Evolutionary conservation across 1,140 invertebrate species (phyloP), one percentile per base, ranked within the genome.

Genomic region (Mya arenaria): DNA sequence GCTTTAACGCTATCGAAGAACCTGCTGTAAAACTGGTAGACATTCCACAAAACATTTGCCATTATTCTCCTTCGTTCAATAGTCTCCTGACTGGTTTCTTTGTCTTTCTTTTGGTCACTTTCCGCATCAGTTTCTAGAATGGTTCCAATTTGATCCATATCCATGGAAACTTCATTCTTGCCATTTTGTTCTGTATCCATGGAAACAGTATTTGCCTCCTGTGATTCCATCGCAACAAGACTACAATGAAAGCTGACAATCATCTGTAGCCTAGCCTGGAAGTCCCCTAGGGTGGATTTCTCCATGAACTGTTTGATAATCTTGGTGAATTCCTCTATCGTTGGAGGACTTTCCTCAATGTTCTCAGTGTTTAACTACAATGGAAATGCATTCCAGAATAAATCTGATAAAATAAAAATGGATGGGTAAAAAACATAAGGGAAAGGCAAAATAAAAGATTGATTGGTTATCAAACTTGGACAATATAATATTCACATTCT

Each of bases 11-110:
- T 93, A 0, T 92, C 83, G 0, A 93, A 85, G 90, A 98, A 99
- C 90, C 98, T 97, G 0, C 92, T 91, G 89, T 98, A 99, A 92
- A 97, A 98, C 83, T 95, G 94, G 89, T 97, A 95, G 0, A 98
- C 90, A 92, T 99, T 99, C 95, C 97, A 97, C 0, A 98, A 88
- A 5, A 97, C 94, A n/a, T 78, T 85, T 48, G 87, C 10, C 13
- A 92, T 60, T 28, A 56, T 58, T 44, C 37, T 48, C 30, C 23
- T 62, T 30, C n/a, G 19, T 15, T 23, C 34, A 6, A 15, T 34
- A 6, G 55, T 62, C 30, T 23, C 72, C 36, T 25, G 23, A 19
- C 19, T 19, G 1, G 30, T 37, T 8, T 34, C 10, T 6, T 41
- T 37, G 28, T 62, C 44, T 52, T 52, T 52, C 19, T 52, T 23